These are phyloP conservation scores for Trichosurus vulpecula DNA, from an alignment of 2,797 vertebrate genomes.

Conservation along the genomic window DNA sequence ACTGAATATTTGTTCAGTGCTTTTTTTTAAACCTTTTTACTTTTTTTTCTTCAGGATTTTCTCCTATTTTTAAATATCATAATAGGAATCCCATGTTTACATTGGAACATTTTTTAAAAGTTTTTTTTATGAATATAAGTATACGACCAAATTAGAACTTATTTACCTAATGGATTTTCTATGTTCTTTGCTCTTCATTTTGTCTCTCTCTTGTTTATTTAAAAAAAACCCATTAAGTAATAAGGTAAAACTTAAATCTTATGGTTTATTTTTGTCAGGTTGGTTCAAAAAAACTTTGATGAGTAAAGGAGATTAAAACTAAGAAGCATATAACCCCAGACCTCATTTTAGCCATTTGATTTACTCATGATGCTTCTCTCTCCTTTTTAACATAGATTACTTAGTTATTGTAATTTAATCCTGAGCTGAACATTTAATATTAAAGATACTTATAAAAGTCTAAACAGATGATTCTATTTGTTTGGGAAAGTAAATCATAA, in stretches of 20 bases:
- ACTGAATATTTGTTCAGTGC: background rate
- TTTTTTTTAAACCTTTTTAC: no score
- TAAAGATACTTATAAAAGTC: constrained; percentile 34
- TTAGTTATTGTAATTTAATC: background rate
- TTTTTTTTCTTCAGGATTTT: background rate
- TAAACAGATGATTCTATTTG: constrained; percentile 13
- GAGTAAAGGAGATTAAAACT: background rate
- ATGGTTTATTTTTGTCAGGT: background rate
- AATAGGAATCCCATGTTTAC: background rate
- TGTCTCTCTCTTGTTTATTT: background rate
- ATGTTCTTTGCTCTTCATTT: background rate
- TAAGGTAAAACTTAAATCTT: background rate
- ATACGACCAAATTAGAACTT: background rate
- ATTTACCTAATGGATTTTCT: background rate
- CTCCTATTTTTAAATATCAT: background rate
- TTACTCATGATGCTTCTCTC: background rate
- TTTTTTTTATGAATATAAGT: constrained; percentile 12
- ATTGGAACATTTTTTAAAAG: constrained; percentile 34
- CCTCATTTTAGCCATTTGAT: constrained; percentile 30
- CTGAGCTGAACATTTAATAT: background rate
- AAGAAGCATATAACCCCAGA: background rate
- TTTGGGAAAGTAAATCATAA: constrained; percentile 13
- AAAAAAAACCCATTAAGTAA: background rate
- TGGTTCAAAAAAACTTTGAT: constrained; percentile 30
- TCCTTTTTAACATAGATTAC: background rate